phyloP scores from a whole-genome alignment of 2,888 invertebrate species.

The Aphidoletes aphidimyza region DNA sequence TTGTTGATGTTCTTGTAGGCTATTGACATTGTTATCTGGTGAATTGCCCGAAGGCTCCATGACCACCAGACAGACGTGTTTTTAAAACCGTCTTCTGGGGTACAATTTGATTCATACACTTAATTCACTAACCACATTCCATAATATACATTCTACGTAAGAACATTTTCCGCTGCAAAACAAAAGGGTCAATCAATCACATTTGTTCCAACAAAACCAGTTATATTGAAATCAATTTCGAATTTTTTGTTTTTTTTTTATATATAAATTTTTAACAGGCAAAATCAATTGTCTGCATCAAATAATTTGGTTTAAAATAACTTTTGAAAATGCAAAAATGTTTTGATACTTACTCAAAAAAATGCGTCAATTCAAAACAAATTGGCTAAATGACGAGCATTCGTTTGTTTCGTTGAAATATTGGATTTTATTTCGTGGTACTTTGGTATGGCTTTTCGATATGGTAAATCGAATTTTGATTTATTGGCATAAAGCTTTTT shows the following conservation, averaged over 20 bases:
- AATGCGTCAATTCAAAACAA: neutral
- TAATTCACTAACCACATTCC: slow-evolving; percentile 64
- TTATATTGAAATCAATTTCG: neutral
- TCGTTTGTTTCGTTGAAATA: neutral
- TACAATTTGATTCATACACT: slow-evolving; percentile 56
- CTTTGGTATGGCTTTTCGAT: neutral
- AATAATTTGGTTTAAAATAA: neutral
- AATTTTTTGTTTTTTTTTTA: no score
- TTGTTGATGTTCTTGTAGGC: slow-evolving; percentile 56
- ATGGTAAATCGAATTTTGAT: neutral
- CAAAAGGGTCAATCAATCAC: no score
- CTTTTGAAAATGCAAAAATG: neutral
- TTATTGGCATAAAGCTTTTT: slow-evolving; percentile 50
- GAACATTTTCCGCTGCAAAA: slow-evolving; percentile 47
- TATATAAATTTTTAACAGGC: no score
- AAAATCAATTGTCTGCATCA: neutral
- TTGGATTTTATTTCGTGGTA: neutral
- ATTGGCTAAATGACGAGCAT: slow-evolving; percentile 19
- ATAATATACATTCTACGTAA: slow-evolving; percentile 59
- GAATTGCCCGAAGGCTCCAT: slow-evolving; percentile 65
- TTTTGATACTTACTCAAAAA: slow-evolving; percentile 17
- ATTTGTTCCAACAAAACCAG: neutral
- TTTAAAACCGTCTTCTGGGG: slow-evolving; percentile 57
- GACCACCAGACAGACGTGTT: slow-evolving; percentile 61
- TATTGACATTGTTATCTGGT: slow-evolving; percentile 64